Base-by-base conservation (phyloP, 2,888 invertebrate species). In the Lysandra bellargus region DNA sequence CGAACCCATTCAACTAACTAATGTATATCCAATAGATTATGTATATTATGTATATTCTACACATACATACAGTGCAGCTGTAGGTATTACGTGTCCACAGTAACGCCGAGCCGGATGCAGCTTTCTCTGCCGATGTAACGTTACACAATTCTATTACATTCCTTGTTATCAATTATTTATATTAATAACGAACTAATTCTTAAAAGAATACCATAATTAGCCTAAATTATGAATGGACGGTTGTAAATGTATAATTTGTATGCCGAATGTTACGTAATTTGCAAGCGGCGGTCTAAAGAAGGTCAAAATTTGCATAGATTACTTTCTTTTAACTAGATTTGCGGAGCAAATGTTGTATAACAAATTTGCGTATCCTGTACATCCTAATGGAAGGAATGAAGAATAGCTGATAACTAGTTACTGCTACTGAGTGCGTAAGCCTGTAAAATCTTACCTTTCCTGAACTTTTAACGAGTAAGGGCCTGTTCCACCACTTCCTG, bases 261-360 rank as follows among this genome's bases (percentile, higher is more conserved):
- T 69, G 69, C 33, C 69, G 33, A 33, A 14, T 33, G 17, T 69
- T 69, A 14, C 33, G 69, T 69, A 69, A 69, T 37, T 69, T 7
- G 64, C 64, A 33, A 33, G 1, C 17, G 69, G 14, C 4, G 33
- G 5, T 69, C 33, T 5, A 69, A 69, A 37, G 12, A 69, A 17
- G 69, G 69, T 69, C 69, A 69, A 14, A 4, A 69, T 69, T 69
- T 14, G 69, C 69, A 69, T 69, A 37, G 30, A 3, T 33, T 64
- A 69, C 69, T 69, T 69, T 60, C 76, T 73, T 81, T 76, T 81
- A 84, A 83, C 83, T 84, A 84, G 84, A 83, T 85, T 84, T 83
- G 81, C 83, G 79, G 82, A 83, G 83, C 83, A 82, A 79, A 78
- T 79, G 79, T 77, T 69, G 61, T 81, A 12, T 12, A 64, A 64